Base-by-base conservation (phyloP, 2,888 invertebrate genomes). In the Volucella inanis region DNA sequence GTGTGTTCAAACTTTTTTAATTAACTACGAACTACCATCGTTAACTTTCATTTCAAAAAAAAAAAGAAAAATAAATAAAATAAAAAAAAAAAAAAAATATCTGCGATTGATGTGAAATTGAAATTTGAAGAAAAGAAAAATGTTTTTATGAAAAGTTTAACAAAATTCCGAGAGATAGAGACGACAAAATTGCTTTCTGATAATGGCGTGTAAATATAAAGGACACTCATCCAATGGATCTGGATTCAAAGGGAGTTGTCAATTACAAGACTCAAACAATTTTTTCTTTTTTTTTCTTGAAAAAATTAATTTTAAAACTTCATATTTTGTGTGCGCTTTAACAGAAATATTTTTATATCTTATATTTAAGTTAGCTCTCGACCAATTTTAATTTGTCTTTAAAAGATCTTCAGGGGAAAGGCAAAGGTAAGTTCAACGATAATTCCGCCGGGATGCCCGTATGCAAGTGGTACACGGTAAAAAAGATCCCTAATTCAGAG, bases 41-140 rank as follows among this genome's bases (percentile, higher is more conserved):
- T 61, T 67, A 59, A 52, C 64, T 61, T 70, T 52, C 57, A 10
- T 67, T 67, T 61, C 52, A 54, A 1, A 1, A 31, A 9, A 65
- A 65, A 72, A 79, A 67, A 54, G 59, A 72, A 79, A 67, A 54
- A 49, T 74, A 54, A 10, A 65, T 65, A 79, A 67, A 54, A 47
- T 72, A 52, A n/a, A n/a, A 72, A 72, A 67, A 54, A 47, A 22
- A 10, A 65, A 72, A 79, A 67, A 54, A 49, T 74, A 54, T 79
- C 74, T 79, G 79, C 79, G 41, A 74, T 74, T 79, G 79, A 79
- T 79, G 74, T 79, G 67, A 74, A 67, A 41, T 61, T 67, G 11
- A 43, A 57, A 41, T 55, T 15, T 11, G 3, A 54, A n/a, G 22
- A 31, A 50, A 49, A 50, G n/a, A 65, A 47, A 52, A 54, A 39